Evolutionary conservation across 1,140 invertebrate species (phyloP), one percentile per base, ranked within the genome.

Genomic region (Trichoplusia ni): DNA sequence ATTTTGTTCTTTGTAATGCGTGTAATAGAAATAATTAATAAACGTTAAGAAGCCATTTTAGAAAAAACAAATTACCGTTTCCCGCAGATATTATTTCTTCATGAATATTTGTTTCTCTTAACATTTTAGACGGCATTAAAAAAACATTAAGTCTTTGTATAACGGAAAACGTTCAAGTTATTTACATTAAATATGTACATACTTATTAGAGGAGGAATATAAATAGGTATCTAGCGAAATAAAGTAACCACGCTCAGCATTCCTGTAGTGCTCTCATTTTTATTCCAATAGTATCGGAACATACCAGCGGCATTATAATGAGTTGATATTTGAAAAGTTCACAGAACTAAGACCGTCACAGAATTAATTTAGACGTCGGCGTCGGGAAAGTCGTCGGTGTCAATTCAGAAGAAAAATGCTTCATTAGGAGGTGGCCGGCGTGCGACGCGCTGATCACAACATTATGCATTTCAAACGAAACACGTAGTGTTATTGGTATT

Each of bases 401-500:
- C 33, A 40, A 56, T 40, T 56, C 13, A n/a, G 13, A 31, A 49
- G n/a, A 54, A 51, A 40, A 40, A 27, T 35, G 9, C 13, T 27
- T 40, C 37, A 56, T 16, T 73, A 40, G 21, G 21, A 35, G 29
- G 16, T 13, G 29, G 1, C 16, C 14, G 49, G 46, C 46, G 25
- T 31, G 27, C 14, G 49, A 25, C 46, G 25, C 18, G 27, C 46
- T 14, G 25, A 35, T 40, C 21, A 68, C 51, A 65, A 68, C 67
- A 79, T 73, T 75, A 75, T 77, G 64, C 74, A 72, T 66, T 42
- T 56, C 31, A 67, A 59, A 66, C 59, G 65, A 63, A 73, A 66
- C 74, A 79, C 66, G 66, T 65, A 60, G 59, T 54, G 42, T 67
- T 79, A 79, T 73, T 69, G 67, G 74, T 76, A 72, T 72, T 69